phyloP scores from a whole-genome alignment of 2,888 invertebrate species.

The Aquatica leii region DNA sequence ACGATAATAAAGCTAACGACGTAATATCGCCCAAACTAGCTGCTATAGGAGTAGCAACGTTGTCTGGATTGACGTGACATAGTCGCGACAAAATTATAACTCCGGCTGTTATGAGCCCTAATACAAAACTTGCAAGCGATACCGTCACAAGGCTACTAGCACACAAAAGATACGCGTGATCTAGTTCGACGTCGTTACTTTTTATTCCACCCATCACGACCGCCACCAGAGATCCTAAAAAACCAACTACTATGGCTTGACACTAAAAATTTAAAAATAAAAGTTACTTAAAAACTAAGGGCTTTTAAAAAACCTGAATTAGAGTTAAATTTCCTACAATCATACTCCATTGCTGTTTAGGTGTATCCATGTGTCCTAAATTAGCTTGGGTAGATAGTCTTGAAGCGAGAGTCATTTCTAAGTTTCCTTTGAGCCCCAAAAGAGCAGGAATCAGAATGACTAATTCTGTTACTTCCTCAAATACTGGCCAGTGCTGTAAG shows the following conservation, averaged over 20 bases:
- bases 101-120: conserved; percentile 75
- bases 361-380: conserved; percentile 77
- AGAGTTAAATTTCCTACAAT: conserved; percentile 78
- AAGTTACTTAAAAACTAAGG: conserved; percentile 33
- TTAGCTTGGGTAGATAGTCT: conserved; percentile 82
- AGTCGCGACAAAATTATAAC: conserved; percentile 75
- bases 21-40: conserved; percentile 83
- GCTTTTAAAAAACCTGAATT: conserved; percentile 66
- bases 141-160: conserved; percentile 80
- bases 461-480: conserved; percentile 72
- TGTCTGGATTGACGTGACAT: conserved; percentile 79
- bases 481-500: conserved; percentile 75
- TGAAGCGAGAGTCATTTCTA: conserved; percentile 85
- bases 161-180: conserved; percentile 75
- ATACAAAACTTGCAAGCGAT: conserved; percentile 75
- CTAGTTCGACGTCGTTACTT: conserved; percentile 68
- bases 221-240: conserved; percentile 74
- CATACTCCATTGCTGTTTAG: conserved; percentile 70
- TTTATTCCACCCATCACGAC: conserved; percentile 73
- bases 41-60: conserved; percentile 82
- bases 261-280: conserved; percentile 60
- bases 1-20: conserved; percentile 69
- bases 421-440: conserved; percentile 81
- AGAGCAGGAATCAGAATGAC: conserved; percentile 80
- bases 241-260: conserved; percentile 77